Base-by-base conservation (phyloP, 2,888 invertebrate genomes). In the Apamea epomidion region DNA sequence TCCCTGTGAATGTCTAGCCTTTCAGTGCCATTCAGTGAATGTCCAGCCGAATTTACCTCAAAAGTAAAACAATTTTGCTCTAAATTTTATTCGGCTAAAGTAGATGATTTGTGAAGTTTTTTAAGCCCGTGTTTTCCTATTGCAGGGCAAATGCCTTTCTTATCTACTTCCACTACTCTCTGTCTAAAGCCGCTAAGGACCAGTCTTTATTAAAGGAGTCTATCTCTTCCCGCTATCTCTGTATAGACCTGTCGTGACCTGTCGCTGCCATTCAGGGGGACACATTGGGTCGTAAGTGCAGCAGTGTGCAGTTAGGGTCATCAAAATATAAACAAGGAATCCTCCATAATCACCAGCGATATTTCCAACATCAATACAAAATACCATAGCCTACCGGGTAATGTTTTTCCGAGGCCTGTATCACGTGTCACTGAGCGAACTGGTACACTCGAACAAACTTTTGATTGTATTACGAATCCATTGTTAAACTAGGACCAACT, bases 401-500 rank as follows among this genome's bases (percentile, higher is more conserved):
- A 80, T 62, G 16, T n/a, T 48, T 84, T 72, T 77, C 65, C 8
- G 32, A 51, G 60, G 51, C 21, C 25, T 32, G 3, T 54, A 73
- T 45, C 68, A 82, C 84, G 62, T 83, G 84, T 69, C 62, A 87
- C 60, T 75, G 81, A 62, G 32, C 67, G 75, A 18, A 58, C 54
- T 84, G 37, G 60, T 70, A 76, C 69, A 78, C 75, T 75, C 60
- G 60, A 72, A 78, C 42, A 65, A 85, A 86, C 51, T 86, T 86
- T 87, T 81, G 77, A 86, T 87, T 81, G 76, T 87, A 42, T 80
- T 73, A 75, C 67, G 67, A 29, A 37, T 45, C 70, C 80, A 80
- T 84, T 85, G 80, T 87, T 77, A 75, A 80, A 77, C 84, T 80
- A 76, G 51, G 68, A 65, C 74, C 25, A 87, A 86, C 85, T 86